Evolutionary conservation across 2,888 invertebrate species (phyloP), one percentile per base, ranked within the genome.

Genomic region (Torymus texanus): DNA sequence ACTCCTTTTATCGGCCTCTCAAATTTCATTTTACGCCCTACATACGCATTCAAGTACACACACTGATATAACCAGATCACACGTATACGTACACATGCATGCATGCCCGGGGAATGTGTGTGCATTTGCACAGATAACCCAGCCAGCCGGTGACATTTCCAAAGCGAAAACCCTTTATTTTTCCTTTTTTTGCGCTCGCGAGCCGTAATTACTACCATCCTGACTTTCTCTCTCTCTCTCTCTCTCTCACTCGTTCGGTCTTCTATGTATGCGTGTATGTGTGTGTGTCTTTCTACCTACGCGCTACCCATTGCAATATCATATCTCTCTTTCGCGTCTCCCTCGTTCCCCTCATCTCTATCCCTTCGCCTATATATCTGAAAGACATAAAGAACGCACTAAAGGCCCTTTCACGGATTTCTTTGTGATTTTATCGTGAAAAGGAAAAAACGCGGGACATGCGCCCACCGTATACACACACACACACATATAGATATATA

Each of bases 391-490:
- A 74, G 67, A 73, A 68, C 73, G 50, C n/a, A 53, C 50, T 58
- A 29, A 50, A 71, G 56, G n/a, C 63, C 51, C 41, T 67, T 75
- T 65, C 59, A 41, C n/a, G 55, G 51, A 76, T 73, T 80, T 76
- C 68, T 76, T 80, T 76, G 79, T 68, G 21, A 72, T 79, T 79
- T 76, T 79, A 79, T 79, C 75, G 58, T 24, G 51, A 72, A 63
- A 74, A 75, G 50, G 29, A 29, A 50, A 73, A 53, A 67, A 67
- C n/a, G 16, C 41, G 41, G 41, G 41, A 41, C 41, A 24, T 50
- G 18, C 14, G 21, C 21, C 1, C 21, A 21, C 21, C 21, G 21
- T 21, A 21, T 21, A 21, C 21, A 21, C 21, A 21, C 2, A 21
- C 2, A 21, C 2, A 21, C 21, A 21, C 21, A 21, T 21, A 55